Evolutionary conservation across 2,797 vertebrate genomes (phyloP).

Genomic region (Linurgus olivaceus): DNA sequence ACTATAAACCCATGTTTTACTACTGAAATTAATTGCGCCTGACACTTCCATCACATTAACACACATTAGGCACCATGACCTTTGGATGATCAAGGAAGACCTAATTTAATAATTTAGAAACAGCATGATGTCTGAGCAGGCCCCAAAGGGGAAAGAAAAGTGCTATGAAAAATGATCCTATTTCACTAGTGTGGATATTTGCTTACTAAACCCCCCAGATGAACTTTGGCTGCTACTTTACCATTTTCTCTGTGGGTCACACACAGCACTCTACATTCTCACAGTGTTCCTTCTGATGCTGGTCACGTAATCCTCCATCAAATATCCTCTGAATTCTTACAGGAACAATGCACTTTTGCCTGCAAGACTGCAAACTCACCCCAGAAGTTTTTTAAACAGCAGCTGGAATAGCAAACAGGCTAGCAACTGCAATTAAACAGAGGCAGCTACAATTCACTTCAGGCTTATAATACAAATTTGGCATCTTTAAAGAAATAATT

Average conservation of each 20-base stretch:
- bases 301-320: background rate
- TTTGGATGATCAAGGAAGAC: conserved; percentile 57
- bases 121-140: background rate
- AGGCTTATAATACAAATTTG: background rate
- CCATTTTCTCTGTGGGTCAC: background rate
- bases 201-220: conserved; percentile 14
- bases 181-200: conserved; percentile 10
- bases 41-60: conserved; percentile 70
- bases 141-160: conserved; percentile 25
- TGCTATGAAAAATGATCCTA: conserved; percentile 24
- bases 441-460: background rate
- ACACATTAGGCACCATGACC: conserved; percentile 59
- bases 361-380: background rate
- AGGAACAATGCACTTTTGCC: background rate
- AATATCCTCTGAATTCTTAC: background rate
- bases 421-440: background rate
- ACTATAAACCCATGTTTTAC: conserved; percentile 62
- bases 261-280: background rate
- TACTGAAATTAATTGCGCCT: conserved; percentile 60
- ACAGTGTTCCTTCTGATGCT: background rate
- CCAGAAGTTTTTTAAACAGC: background rate
- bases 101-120: conserved; percentile 70
- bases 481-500: background rate
- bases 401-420: background rate
- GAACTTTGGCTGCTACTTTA: background rate